Evolutionary conservation across 2,797 vertebrate species (phyloP), one percentile per base, ranked within the genome.

Genomic region (Chaenodraco wilsoni): DNA sequence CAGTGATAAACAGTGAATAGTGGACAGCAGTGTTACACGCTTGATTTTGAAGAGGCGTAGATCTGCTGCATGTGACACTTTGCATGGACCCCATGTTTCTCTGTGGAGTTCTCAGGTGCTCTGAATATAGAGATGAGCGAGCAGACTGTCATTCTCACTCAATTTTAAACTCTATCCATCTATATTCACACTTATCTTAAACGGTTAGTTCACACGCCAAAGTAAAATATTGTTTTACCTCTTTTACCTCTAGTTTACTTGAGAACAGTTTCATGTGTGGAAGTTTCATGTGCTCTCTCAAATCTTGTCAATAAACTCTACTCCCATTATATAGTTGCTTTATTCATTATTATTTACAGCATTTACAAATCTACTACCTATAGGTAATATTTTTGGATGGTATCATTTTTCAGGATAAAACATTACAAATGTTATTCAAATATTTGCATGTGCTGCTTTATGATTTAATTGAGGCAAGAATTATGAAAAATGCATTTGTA

Each of bases 41-140:
- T 65, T 27, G 27, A 5, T 27, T 27, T 74, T 60, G 23, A 41
- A 27, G 41, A 66, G 48, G 41, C 9, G 62, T 60, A 66, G 76
- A 82, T 27, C 27, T 27, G 27, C 27, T 27, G 27, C 27, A 27
- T 27, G 27, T 27, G 27, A 5, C 27, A 27, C 27, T 27, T 27
- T 5, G 27, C 27, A 27, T 27, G 27, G 27, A 27, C 27, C 27
- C 27, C 27, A 27, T 5, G 27, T 27, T 27, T 27, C 27, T 27
- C 27, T 27, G 4, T 27, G 27, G 27, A 27, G 27, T 27, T 27
- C 27, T 27, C 27, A 27, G 27, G 4, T 27, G 27, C 27, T 27
- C 27, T 27, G 27, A 27, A 27, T 27, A 27, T 27, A 27, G 27
- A 27, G 27, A 27, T 27, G 4, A 5, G 27, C 27, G 27, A 27